A percentile compares a stretch with the other conserved stretches of the same genome.
Conservation (phyloP, 2,888 invertebrate genomes). For the Pterostichus madidus region DNA sequence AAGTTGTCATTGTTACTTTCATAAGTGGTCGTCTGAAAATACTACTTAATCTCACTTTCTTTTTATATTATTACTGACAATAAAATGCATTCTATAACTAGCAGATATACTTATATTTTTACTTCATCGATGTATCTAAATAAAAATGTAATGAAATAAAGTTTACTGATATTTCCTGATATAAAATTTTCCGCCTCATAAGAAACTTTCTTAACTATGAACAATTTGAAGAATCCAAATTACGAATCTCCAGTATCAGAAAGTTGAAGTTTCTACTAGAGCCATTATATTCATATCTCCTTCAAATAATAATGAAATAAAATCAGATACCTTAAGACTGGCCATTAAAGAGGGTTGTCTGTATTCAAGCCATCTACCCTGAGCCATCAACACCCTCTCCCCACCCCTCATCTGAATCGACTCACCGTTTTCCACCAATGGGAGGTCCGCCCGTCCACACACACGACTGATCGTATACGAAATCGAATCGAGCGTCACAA, state of each 20-base stretch:
- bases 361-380: conserved; percentile 29
- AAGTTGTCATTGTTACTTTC: too few relatives aligned
- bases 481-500: conserved; percentile 56
- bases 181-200: too few relatives aligned
- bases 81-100: too few relatives aligned
- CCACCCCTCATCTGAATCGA: not conserved
- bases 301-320: conserved; percentile 50
- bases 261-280: conserved; percentile 2
- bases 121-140: too few relatives aligned
- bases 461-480: conserved; percentile 22
- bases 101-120: too few relatives aligned
- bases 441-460: not conserved
- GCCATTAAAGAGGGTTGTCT: conserved; percentile 5
- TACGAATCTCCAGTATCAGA: not conserved
- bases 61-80: too few relatives aligned
- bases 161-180: too few relatives aligned
- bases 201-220: too few relatives aligned
- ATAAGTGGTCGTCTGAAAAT: too few relatives aligned
- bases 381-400: conserved; percentile 17
- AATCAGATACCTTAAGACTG: conserved; percentile 32
- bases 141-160: too few relatives aligned
- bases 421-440: conserved; percentile 3
- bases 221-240: conserved; percentile 17
- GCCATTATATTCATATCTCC: conserved; percentile 37
- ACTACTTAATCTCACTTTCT: too few relatives aligned